Evolutionary conservation across 2,797 vertebrate genomes (phyloP).

Genomic region (Triplophysa bombifrons): DNA sequence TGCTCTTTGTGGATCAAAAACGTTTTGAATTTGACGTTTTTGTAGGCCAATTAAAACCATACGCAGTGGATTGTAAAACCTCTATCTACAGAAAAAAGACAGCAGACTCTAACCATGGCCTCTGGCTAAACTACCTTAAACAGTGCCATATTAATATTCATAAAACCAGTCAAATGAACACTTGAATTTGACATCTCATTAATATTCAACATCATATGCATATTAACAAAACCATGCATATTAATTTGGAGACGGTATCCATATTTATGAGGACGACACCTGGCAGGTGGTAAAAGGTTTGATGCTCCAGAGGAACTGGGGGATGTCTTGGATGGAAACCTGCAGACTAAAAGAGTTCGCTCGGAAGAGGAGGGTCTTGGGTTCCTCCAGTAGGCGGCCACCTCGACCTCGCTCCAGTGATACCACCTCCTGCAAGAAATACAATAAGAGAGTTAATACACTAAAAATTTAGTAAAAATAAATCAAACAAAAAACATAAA

Average conservation of each 20-base stretch:
- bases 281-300: slow-evolving; percentile 97
- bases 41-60: neutral
- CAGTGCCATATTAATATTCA: slow-evolving; percentile 37
- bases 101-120: neutral
- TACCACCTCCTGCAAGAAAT: slow-evolving; percentile 85
- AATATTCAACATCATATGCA: slow-evolving; percentile 53
- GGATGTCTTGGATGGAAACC: slow-evolving; percentile 95
- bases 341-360: slow-evolving; percentile 93
- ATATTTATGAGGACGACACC: slow-evolving; percentile 72
- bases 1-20: neutral
- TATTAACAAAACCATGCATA: slow-evolving; percentile 48
- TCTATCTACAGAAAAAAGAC: slow-evolving; percentile 23
- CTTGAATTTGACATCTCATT: slow-evolving; percentile 29
- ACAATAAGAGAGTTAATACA: neutral
- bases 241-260: slow-evolving; percentile 12
- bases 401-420: slow-evolving; percentile 86
- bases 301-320: slow-evolving; percentile 95
- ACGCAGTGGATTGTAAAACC: slow-evolving; percentile 2
- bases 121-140: slow-evolving; percentile 25
- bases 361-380: slow-evolving; percentile 90
- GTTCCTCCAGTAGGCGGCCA: slow-evolving; percentile 91
- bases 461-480: too few species aligned
- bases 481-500: too few species aligned
- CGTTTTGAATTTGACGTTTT: neutral
- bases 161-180: slow-evolving; percentile 38